Evolutionary conservation across 1,140 invertebrate genomes (phyloP).

Genomic region (Pteromalus puparum): DNA sequence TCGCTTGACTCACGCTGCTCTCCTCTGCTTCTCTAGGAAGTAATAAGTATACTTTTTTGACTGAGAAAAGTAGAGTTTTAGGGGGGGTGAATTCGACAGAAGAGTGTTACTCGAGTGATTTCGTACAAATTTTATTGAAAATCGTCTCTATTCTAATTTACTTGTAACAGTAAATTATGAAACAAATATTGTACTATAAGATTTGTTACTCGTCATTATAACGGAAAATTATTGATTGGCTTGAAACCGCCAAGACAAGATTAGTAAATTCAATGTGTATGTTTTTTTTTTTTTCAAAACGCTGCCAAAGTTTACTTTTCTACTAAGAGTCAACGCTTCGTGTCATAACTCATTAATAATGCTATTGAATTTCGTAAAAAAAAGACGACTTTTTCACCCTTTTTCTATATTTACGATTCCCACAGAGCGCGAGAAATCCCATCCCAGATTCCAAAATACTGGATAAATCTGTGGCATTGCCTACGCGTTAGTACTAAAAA

Average conservation of each 20-base stretch:
- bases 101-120: too few relatives aligned
- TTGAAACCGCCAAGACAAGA: too few relatives aligned
- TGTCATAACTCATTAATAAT: constrained; percentile 46
- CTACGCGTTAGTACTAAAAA: constrained; percentile 21
- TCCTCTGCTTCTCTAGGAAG: not conserved
- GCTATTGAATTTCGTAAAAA: not conserved
- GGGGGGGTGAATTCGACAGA: too few relatives aligned
- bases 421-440: constrained; percentile 3
- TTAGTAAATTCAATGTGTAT: too few relatives aligned
- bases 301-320: not conserved
- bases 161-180: too few relatives aligned
- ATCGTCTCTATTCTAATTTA: too few relatives aligned
- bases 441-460: constrained; percentile 42
- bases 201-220: too few relatives aligned
- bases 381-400: constrained; percentile 27
- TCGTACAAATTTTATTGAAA: too few relatives aligned
- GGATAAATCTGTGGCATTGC: not conserved
- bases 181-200: too few relatives aligned
- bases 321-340: not conserved
- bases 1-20: not conserved
- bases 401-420: constrained; percentile 40
- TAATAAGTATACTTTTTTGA: not conserved
- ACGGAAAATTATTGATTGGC: too few relatives aligned
- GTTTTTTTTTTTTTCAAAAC: not conserved
- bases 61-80: not conserved